phyloP scores from a whole-genome alignment of 2,797 vertebrate genomes.

The Danio aesculapii region DNA sequence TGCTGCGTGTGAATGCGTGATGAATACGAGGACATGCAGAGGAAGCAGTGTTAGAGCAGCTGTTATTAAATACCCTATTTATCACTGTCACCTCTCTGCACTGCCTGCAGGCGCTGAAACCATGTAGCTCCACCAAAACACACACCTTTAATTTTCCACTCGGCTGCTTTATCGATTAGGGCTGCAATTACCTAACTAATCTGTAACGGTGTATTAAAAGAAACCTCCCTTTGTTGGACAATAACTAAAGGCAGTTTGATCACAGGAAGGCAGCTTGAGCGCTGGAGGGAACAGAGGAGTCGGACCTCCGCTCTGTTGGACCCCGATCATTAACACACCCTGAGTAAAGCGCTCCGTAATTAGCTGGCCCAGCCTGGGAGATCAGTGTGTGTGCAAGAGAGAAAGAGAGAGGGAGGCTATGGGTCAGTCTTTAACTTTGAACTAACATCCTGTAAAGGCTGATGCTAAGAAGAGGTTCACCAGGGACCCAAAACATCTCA shows the following conservation, averaged over 20 bases:
- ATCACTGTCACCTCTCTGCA: slow-evolving; percentile 82
- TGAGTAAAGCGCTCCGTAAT: slow-evolving; percentile 77
- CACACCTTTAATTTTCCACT: slow-evolving; percentile 88
- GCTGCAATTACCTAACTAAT: slow-evolving; percentile 86
- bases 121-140: slow-evolving; percentile 74
- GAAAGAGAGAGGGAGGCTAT: slow-evolving; percentile 58
- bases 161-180: slow-evolving; percentile 89
- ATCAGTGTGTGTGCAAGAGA: slow-evolving; percentile 62
- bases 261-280: slow-evolving; percentile 78
- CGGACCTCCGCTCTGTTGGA: slow-evolving; percentile 59
- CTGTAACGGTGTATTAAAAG: slow-evolving; percentile 85
- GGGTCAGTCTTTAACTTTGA: slow-evolving; percentile 79
- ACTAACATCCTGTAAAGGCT: slow-evolving; percentile 54
- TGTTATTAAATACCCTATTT: slow-evolving; percentile 90
- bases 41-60: slow-evolving; percentile 79
- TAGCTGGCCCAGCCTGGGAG: slow-evolving; percentile 76
- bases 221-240: slow-evolving; percentile 86
- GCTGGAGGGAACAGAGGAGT: slow-evolving; percentile 77
- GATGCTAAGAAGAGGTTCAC: slow-evolving; percentile 22
- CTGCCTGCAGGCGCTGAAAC: slow-evolving; percentile 74
- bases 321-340: slow-evolving; percentile 81
- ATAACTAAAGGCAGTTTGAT: slow-evolving; percentile 86
- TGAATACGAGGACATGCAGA: slow-evolving; percentile 60
- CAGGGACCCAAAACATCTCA: slow-evolving; percentile 13
- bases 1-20: slow-evolving; percentile 38